Percentiles rank a stretch among this genome's conserved stretches.
phyloP scores from a whole-genome alignment of 2,888 invertebrate species.

The Junonia oenone region DNA sequence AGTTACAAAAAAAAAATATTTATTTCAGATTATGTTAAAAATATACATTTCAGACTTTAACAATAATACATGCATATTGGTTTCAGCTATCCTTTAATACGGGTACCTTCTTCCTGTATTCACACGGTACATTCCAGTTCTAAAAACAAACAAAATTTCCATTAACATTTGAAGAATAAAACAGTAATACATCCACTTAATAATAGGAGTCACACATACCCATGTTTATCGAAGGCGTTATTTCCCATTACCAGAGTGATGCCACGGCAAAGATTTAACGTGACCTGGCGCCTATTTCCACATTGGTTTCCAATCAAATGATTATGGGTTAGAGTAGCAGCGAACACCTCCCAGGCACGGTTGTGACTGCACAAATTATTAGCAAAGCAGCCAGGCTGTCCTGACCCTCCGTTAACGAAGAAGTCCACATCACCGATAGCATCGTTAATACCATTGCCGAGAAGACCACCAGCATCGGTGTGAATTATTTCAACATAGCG shows the following conservation, averaged over 20 bases:
- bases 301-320: constrained; percentile 43
- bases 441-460: constrained; percentile 82
- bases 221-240: constrained; percentile 38
- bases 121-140: too few relatives aligned
- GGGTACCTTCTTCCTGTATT: too few relatives aligned
- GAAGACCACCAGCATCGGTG: constrained; percentile 45
- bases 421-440: constrained; percentile 91
- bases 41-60: too few relatives aligned
- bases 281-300: constrained; percentile 34
- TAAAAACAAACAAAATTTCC: constrained; percentile 33
- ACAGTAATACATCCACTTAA: not conserved
- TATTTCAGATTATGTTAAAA: too few relatives aligned
- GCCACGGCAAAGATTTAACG: constrained; percentile 43
- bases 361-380: constrained; percentile 46
- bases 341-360: constrained; percentile 47
- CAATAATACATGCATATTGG: too few relatives aligned
- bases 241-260: constrained; percentile 41
- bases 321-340: constrained; percentile 40
- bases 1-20: too few relatives aligned
- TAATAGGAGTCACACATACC: constrained; percentile 37
- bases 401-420: constrained; percentile 90
- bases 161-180: not conserved
- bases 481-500: constrained; percentile 57
- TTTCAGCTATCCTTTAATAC: too few relatives aligned
- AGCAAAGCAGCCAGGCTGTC: constrained; percentile 70